Evolutionary conservation across 2,113 vertebrate genomes (phyloP).

Genomic region (Todiramphus chloris): DNA sequence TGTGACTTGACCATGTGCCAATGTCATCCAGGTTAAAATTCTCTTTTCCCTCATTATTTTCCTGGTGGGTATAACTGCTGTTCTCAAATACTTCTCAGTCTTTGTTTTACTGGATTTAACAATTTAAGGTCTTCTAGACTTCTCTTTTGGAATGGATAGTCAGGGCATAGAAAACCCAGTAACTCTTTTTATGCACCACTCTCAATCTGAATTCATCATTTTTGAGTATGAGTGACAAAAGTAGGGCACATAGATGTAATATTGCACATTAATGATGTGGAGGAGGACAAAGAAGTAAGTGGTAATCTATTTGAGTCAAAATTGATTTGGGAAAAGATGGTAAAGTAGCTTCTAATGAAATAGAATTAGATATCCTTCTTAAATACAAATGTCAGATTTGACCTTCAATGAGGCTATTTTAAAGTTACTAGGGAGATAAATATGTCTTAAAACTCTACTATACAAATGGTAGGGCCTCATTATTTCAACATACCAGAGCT

Average conservation of each 20-base stretch:
- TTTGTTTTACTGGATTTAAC: not conserved
- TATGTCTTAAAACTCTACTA: not conserved
- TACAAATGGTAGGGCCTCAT: not conserved
- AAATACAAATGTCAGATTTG: slow-evolving; percentile 32
- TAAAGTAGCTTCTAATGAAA: slow-evolving; percentile 38
- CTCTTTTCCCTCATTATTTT: not conserved
- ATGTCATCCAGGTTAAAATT: not conserved
- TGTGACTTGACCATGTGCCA: not conserved
- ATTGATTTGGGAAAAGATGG: slow-evolving; percentile 22
- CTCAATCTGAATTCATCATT: slow-evolving; percentile 14
- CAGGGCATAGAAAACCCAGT: not conserved
- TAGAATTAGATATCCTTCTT: slow-evolving; percentile 34
- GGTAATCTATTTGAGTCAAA: slow-evolving; percentile 44
- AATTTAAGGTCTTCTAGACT: not conserved
- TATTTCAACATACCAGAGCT: not conserved
- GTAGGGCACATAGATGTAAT: slow-evolving; percentile 25
- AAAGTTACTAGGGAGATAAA: not conserved
- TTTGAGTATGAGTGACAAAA: slow-evolving; percentile 48
- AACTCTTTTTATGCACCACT: not conserved
- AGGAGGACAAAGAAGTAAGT: slow-evolving; percentile 22
- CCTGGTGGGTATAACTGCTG: not conserved
- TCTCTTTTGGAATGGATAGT: not conserved
- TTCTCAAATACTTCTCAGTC: not conserved
- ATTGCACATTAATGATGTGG: slow-evolving; percentile 31
- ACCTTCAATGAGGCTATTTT: slow-evolving; percentile 38